phyloP scores from a whole-genome alignment of 2,113 vertebrate genomes.

The Tretioscincus oriximinensis region DNA sequence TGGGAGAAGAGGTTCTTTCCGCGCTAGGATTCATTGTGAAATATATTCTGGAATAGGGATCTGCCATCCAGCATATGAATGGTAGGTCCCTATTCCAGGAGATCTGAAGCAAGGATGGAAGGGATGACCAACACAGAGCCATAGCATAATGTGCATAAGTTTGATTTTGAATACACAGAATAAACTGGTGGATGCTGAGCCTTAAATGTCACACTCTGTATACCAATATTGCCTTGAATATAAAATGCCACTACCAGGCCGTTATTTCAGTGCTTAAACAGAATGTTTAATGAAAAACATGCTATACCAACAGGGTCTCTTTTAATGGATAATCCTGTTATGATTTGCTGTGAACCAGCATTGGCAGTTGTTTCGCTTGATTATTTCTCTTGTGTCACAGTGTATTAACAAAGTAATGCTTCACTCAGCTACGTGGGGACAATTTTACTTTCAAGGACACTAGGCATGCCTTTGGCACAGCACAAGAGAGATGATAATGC shows the following conservation, averaged over 20 bases:
- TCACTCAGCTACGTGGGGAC: constrained; percentile 45
- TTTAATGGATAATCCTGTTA: constrained; percentile 57
- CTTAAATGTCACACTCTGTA: background rate
- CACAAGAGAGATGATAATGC: constrained; percentile 41
- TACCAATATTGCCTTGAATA: background rate
- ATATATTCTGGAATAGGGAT: no score
- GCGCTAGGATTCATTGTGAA: no score
- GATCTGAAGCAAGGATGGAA: background rate
- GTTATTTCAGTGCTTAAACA: constrained; percentile 36
- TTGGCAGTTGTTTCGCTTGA: constrained; percentile 49
- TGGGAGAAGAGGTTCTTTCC: background rate
- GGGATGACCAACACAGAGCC: no score
- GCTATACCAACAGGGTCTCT: constrained; percentile 7
- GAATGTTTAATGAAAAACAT: constrained; percentile 19
- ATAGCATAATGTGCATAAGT: background rate
- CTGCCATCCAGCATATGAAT: no score
- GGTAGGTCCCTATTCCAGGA: background rate
- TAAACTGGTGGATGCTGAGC: background rate
- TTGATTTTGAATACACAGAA: background rate
- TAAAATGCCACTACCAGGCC: constrained; percentile 12
- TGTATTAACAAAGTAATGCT: constrained; percentile 50
- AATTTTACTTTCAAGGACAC: constrained; percentile 51
- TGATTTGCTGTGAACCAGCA: constrained; percentile 47
- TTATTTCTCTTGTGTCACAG: constrained; percentile 45
- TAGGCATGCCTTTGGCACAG: constrained; percentile 42